Evolutionary conservation across 2,888 invertebrate species (phyloP).

Genomic region (Anthophora plumipes): DNA sequence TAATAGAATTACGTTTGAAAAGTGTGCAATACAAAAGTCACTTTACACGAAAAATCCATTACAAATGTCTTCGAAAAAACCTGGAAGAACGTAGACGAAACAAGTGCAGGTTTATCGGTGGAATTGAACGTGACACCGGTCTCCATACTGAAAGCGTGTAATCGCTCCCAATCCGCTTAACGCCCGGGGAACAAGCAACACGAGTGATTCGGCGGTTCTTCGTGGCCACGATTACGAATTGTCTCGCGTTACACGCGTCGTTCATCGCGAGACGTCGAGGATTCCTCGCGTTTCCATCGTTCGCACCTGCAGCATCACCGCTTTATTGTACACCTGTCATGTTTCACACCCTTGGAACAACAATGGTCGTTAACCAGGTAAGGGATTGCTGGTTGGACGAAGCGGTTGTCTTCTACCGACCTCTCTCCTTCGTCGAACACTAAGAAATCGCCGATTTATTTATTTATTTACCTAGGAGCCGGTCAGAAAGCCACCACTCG

Average conservation of each 20-base stretch:
- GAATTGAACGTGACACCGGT: too few relatives aligned
- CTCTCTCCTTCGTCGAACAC: slow-evolving; percentile 58
- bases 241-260: slow-evolving; percentile 63
- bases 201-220: slow-evolving; percentile 63
- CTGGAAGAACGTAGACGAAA: too few relatives aligned
- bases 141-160: not conserved
- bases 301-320: slow-evolving; percentile 81
- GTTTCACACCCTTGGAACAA: slow-evolving; percentile 83
- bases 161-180: slow-evolving; percentile 17
- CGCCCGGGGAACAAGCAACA: not conserved
- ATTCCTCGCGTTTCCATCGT: slow-evolving; percentile 69
- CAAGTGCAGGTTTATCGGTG: too few relatives aligned
- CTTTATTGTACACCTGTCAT: slow-evolving; percentile 82
- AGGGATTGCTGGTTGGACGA: slow-evolving; percentile 71
- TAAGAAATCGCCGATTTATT: slow-evolving; percentile 78
- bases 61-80: too few relatives aligned
- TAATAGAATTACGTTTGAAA: too few relatives aligned
- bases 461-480: slow-evolving; percentile 78
- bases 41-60: too few relatives aligned
- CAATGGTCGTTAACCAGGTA: slow-evolving; percentile 79
- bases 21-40: too few relatives aligned
- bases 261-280: slow-evolving; percentile 49
- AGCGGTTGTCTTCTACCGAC: slow-evolving; percentile 51
- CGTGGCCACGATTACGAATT: slow-evolving; percentile 65
- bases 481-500: slow-evolving; percentile 60